Evolutionary conservation across 2,113 vertebrate genomes (phyloP).

Genomic region (Haplochromis vanheusdeni): DNA sequence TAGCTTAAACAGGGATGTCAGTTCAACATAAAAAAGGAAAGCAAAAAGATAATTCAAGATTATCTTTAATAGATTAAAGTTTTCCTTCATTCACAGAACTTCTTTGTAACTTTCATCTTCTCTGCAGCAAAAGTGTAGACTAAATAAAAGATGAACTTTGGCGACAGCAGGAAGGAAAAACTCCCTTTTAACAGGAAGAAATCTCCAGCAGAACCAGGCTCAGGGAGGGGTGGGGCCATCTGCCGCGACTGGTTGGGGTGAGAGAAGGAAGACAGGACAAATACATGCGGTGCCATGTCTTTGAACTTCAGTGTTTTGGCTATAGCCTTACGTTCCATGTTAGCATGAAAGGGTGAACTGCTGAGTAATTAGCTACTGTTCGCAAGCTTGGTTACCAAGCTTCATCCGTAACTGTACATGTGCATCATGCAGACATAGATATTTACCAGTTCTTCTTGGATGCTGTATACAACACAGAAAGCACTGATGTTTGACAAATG

Average conservation of each 20-base stretch:
- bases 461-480: not conserved
- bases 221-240: not conserved
- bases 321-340: not conserved
- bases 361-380: not conserved
- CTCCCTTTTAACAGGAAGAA: not conserved
- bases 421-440: not conserved
- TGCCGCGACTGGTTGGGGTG: not conserved
- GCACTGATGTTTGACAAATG: not conserved
- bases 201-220: not conserved
- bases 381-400: not conserved
- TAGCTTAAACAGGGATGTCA: not conserved
- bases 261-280: accelerated
- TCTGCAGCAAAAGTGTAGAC: not conserved
- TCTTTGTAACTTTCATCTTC: not conserved
- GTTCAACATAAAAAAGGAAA: not conserved
- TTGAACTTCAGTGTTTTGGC: not conserved
- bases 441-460: not conserved
- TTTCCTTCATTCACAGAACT: not conserved
- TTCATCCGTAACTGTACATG: not conserved
- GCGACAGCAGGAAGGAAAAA: accelerated
- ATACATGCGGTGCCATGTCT: not conserved
- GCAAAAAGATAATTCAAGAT: not conserved
- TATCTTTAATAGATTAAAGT: not conserved
- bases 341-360: not conserved
- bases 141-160: not conserved